phyloP scores from a whole-genome alignment of 2,797 vertebrate species.

The Todus mexicanus region DNA sequence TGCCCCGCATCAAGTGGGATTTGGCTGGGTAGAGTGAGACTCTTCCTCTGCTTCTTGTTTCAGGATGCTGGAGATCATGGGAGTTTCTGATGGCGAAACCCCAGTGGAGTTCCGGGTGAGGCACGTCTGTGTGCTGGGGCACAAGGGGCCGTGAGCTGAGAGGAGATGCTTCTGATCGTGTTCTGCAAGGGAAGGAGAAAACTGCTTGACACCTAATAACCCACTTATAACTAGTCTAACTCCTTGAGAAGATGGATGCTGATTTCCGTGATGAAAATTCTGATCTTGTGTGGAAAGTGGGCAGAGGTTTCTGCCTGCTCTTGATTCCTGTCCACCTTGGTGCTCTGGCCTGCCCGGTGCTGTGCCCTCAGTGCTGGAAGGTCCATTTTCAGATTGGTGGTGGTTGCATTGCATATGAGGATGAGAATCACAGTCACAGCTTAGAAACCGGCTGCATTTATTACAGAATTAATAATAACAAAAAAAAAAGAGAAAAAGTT shows the following conservation, averaged over 20 bases:
- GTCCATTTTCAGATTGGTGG: background rate
- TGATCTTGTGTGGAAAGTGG: background rate
- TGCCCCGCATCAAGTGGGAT: background rate
- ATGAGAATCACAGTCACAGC: background rate
- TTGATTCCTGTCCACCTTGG: background rate
- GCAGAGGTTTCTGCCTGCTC: background rate
- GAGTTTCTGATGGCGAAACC: constrained; percentile 26
- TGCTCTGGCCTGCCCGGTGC: background rate
- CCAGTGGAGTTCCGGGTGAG: constrained; percentile 42
- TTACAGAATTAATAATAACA: background rate
- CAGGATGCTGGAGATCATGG: constrained; percentile 49
- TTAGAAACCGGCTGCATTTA: background rate
- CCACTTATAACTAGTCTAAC: background rate
- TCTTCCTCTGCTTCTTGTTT: background rate
- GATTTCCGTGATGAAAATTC: background rate
- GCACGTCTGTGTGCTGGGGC: constrained; percentile 20
- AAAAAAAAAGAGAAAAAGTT: background rate
- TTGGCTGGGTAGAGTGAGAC: background rate
- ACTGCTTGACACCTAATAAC: background rate
- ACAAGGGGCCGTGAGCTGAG: constrained; percentile 5
- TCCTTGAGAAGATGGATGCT: background rate
- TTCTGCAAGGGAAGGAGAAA: background rate
- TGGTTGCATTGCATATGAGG: fast-evolving
- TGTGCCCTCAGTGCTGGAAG: background rate
- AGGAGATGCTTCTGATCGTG: background rate